phyloP scores from a whole-genome alignment of 2,888 invertebrate species.

The Anaspis maculata region DNA sequence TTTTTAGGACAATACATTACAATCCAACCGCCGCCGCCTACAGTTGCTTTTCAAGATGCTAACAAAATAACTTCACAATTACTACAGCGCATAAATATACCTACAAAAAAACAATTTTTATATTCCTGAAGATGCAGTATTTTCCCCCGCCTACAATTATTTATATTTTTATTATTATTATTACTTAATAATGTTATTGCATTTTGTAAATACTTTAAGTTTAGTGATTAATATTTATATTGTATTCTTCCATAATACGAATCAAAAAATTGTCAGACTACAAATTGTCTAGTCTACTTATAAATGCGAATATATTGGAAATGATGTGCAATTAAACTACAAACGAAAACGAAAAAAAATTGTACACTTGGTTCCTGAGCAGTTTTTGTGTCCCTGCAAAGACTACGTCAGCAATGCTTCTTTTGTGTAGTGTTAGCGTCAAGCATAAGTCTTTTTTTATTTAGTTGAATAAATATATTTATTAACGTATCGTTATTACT shows the following conservation, averaged over 20 bases:
- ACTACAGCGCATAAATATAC: too few relatives aligned
- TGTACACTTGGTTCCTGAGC: slow-evolving; percentile 9
- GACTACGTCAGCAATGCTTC: slow-evolving; percentile 10
- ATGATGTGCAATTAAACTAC: too few relatives aligned
- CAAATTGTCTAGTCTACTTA: slow-evolving; percentile 31
- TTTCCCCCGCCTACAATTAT: slow-evolving; percentile 14
- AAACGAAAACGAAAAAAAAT: slow-evolving; percentile 11
- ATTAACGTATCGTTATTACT: slow-evolving; percentile 16
- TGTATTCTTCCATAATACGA: too few relatives aligned
- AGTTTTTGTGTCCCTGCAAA: slow-evolving; percentile 13
- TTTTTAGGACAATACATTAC: slow-evolving; percentile 40
- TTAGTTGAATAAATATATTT: too few relatives aligned
- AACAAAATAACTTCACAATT: slow-evolving; percentile 9
- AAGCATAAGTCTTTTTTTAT: too few relatives aligned
- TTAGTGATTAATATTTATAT: too few relatives aligned
- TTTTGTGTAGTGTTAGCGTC: slow-evolving; percentile 5
- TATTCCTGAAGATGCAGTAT: slow-evolving; percentile 15
- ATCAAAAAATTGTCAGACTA: too few relatives aligned
- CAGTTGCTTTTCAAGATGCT: slow-evolving; percentile 37
- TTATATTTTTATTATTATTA: slow-evolving; percentile 18
- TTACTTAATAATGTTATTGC: slow-evolving; percentile 15
- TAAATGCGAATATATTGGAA: slow-evolving; percentile 18
- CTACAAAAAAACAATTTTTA: slow-evolving; percentile 10
- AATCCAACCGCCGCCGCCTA: slow-evolving; percentile 34
- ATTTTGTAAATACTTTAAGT: slow-evolving; percentile 14